phyloP scores from a whole-genome alignment of 2,888 invertebrate species.

The Eristalis tenax region DNA sequence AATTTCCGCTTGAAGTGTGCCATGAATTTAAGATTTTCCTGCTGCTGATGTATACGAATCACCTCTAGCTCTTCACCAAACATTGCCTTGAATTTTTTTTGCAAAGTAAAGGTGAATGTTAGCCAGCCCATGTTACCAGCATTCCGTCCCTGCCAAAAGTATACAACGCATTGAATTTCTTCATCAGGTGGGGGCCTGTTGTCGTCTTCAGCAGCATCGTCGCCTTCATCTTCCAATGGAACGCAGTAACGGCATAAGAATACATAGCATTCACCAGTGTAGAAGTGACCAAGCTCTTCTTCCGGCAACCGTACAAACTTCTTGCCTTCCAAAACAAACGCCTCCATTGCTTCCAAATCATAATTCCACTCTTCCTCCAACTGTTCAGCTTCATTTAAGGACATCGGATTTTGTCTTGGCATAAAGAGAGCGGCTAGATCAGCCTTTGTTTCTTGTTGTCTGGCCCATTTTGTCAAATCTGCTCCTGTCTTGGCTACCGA shows the following conservation, averaged over 20 bases:
- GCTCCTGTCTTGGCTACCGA: constrained; percentile 98
- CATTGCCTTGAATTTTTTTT: constrained; percentile 93
- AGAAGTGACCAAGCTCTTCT: constrained; percentile 94
- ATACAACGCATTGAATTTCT: constrained; percentile 95
- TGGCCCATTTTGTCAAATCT: constrained; percentile 95
- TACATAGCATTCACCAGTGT: constrained; percentile 98
- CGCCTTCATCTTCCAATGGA: constrained; percentile 85
- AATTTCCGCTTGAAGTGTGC: constrained; percentile 98
- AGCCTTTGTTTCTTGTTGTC: constrained; percentile 93
- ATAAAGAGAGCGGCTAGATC: constrained; percentile 98
- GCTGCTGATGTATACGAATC: constrained; percentile 97
- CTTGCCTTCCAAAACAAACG: constrained; percentile 97
- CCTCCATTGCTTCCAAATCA: constrained; percentile 98
- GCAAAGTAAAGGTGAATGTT: constrained; percentile 97
- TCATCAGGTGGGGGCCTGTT: constrained; percentile 78
- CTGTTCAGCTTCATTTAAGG: constrained; percentile 90
- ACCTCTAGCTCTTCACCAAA: constrained; percentile 96
- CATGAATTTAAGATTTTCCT: constrained; percentile 98
- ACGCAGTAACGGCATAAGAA: constrained; percentile 98
- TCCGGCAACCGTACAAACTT: constrained; percentile 98
- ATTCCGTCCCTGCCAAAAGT: constrained; percentile 99
- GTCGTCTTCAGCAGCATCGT: constrained; percentile 80
- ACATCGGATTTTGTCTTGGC: constrained; percentile 95
- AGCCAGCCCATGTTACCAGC: constrained; percentile 99
- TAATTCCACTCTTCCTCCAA: constrained; percentile 98